Percentiles rank a stretch among this genome's conserved stretches.
phyloP scores from a whole-genome alignment of 2,797 vertebrate species.

The Syngnathus rostellatus region DNA sequence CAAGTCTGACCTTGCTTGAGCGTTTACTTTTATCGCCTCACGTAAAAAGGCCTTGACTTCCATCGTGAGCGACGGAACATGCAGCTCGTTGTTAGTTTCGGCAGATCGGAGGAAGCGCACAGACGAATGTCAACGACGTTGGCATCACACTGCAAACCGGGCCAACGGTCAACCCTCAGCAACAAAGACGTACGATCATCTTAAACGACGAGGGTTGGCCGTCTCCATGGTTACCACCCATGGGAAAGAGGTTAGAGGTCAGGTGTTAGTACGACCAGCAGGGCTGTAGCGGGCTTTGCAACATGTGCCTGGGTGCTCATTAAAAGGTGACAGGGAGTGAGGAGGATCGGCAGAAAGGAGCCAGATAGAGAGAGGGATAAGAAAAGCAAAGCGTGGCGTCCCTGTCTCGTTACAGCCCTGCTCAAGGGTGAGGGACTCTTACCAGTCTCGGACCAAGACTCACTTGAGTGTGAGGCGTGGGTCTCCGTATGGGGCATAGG shows the following conservation, averaged over 20 bases:
- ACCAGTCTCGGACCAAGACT: constrained; percentile 86
- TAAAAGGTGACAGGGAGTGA: constrained; percentile 41
- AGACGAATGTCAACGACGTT: constrained; percentile 60
- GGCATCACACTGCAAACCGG: constrained; percentile 65
- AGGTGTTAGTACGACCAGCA: constrained; percentile 61
- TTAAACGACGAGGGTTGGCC: constrained; percentile 81
- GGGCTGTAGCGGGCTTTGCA: constrained; percentile 67
- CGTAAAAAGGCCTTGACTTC: constrained; percentile 38
- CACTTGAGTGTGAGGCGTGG: constrained; percentile 99
- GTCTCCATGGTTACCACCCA: constrained; percentile 94
- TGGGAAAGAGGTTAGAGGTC: constrained; percentile 75
- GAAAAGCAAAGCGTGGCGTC: constrained; percentile 24
- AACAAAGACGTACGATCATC: constrained; percentile 13
- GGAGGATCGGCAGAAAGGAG: constrained; percentile 32
- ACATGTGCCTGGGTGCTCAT: constrained; percentile 38
- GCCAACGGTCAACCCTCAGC: constrained; percentile 86
- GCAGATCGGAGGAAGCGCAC: constrained; percentile 42
- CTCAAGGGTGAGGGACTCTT: constrained; percentile 66
- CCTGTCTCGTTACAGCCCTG: constrained; percentile 69
- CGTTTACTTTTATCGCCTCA: constrained; percentile 39
- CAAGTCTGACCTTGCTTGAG: constrained; percentile 47
- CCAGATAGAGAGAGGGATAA: constrained; percentile 8
- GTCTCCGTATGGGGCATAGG: constrained; percentile 98
- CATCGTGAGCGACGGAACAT: constrained; percentile 24
- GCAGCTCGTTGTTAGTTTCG: constrained; percentile 32